phyloP scores from a whole-genome alignment of 2,113 vertebrate species.

The Genyomyrus donnyi region DNA sequence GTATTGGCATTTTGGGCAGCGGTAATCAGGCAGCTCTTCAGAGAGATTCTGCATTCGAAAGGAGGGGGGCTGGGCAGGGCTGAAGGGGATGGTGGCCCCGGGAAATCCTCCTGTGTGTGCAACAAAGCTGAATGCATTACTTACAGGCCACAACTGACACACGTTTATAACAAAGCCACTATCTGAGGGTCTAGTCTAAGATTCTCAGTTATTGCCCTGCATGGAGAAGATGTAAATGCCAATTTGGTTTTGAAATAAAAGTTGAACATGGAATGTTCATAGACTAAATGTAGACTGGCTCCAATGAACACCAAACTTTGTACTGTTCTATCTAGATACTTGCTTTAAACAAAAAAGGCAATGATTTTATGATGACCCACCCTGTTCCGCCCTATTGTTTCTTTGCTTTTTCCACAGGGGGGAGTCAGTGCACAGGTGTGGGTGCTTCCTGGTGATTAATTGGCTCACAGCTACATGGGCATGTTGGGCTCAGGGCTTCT shows the following conservation, averaged over 20 bases:
- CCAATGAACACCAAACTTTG: neutral
- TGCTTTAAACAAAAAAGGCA: neutral
- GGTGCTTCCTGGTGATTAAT: neutral
- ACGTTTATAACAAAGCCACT: neutral
- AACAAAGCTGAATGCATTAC: neutral
- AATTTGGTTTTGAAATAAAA: neutral
- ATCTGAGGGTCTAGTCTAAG: neutral
- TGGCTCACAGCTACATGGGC: no score
- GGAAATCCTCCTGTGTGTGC: slow-evolving; percentile 32
- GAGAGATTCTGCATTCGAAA: slow-evolving; percentile 51
- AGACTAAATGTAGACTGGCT: neutral
- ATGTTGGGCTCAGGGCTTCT: neutral
- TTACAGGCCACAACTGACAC: neutral
- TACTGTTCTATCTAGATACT: neutral
- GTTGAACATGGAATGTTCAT: neutral
- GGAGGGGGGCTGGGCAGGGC: slow-evolving; percentile 44
- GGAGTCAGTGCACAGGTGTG: neutral
- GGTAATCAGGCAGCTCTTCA: slow-evolving; percentile 65
- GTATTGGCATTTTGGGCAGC: slow-evolving; percentile 85
- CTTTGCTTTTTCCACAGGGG: neutral
- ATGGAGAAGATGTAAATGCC: no score
- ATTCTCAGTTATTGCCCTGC: no score
- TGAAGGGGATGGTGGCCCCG: slow-evolving; percentile 46
- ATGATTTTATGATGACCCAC: neutral
- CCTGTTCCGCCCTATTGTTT: neutral